Base-by-base conservation (phyloP, 2,888 invertebrate species). In the Zygothrica quintamaculata region DNA sequence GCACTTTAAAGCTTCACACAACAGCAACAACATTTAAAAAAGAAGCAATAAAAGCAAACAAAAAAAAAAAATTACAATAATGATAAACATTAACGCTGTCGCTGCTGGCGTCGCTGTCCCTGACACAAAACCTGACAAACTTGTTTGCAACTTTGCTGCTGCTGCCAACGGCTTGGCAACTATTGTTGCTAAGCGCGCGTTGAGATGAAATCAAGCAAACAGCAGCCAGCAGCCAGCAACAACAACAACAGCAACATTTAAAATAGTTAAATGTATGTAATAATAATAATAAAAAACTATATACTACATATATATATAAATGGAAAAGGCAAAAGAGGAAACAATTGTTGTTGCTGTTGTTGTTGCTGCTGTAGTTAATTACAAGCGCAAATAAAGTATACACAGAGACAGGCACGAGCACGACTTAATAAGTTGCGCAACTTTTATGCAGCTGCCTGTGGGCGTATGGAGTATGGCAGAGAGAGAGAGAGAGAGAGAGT, bases 311-410 rank as follows among this genome's bases (percentile, higher is more conserved):
- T n/a, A n/a, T n/a, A n/a, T n/a, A 65, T 37, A 31, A 40, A 57
- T n/a, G n/a, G 46, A 43, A 51, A 26, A 42, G 52, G 48, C 59
- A 44, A 47, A 47, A 64, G 60, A 69, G 80, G 80, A 79, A 77
- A 64, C 55, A 48, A 37, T 18, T 36, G 18, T 36, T 25, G 37
- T 31, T 42, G 42, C 29, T 26, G 44, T 43, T 42, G 18, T 16
- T 29, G 29, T 29, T 31, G 40, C 11, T 55, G 53, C 13, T 40
- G 52, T 39, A 48, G 66, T 56, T 75, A 78, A 85, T 79, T 79
- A 82, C 69, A 79, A 85, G 78, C 82, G 79, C 85, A 85, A 82
- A 85, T 78, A 78, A 65, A 77, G 46, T 62, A 52, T 69, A 77
- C 47, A 58, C 60, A 50, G 5, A 13, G 34, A 15, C 56, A 13